Conservation (phyloP, 1,140 invertebrate genomes). For the Aphaenogaster floridana region DNA sequence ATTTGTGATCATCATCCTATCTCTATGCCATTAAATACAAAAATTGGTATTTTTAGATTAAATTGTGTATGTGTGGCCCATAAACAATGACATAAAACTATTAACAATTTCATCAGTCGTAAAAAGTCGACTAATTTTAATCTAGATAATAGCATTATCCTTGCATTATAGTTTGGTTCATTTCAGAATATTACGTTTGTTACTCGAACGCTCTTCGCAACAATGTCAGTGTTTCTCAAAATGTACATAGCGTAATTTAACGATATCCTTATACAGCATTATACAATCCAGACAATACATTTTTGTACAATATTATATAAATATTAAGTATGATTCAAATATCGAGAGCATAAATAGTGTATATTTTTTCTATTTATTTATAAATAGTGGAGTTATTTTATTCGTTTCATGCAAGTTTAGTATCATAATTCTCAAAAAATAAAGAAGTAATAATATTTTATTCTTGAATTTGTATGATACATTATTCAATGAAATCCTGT, state of each 20-base stretch:
- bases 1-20: neutral
- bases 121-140: neutral
- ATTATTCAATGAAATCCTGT: neutral
- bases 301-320: too few relatives aligned
- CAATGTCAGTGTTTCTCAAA: neutral
- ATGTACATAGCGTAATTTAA: neutral
- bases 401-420: too few relatives aligned
- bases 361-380: too few relatives aligned
- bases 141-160: neutral
- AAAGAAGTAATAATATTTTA: neutral
- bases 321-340: too few relatives aligned
- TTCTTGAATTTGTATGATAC: neutral
- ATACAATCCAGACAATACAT: neutral
- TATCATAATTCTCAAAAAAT: neutral
- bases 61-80: neutral
- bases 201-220: slow-evolving; percentile 73
- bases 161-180: neutral
- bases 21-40: neutral
- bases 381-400: too few relatives aligned
- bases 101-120: neutral
- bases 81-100: neutral
- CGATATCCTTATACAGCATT: slow-evolving; percentile 75
- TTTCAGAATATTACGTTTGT: neutral
- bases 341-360: too few relatives aligned
- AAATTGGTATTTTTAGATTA: neutral